Evolutionary conservation across 1,140 invertebrate species (phyloP).

Genomic region (Nomia melanderi): DNA sequence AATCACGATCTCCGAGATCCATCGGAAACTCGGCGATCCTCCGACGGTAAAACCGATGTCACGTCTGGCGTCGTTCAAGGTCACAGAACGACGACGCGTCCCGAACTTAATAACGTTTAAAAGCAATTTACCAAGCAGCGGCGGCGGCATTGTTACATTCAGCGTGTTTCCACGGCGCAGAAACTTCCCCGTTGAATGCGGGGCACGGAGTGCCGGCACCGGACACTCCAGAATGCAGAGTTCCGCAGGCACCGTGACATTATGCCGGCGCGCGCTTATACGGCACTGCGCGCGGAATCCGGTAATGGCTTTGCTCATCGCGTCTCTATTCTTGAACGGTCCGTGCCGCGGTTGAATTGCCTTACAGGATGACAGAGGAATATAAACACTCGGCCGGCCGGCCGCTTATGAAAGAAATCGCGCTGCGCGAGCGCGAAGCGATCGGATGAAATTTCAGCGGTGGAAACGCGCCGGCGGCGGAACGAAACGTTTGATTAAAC

Average conservation of each 20-base stretch:
- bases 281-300: constrained; percentile 49
- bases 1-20: too few species aligned
- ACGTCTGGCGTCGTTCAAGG: neutral
- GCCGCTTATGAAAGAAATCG: constrained; percentile 2
- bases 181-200: constrained; percentile 49
- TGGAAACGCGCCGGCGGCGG: neutral
- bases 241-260: constrained; percentile 50
- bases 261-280: constrained; percentile 46
- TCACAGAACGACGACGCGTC: neutral
- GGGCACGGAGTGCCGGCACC: constrained; percentile 27
- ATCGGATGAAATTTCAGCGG: constrained; percentile 5
- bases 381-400: constrained; percentile 32
- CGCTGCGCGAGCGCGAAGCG: neutral
- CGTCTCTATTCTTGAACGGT: constrained; percentile 52
- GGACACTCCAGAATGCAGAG: constrained; percentile 62
- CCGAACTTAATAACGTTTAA: neutral
- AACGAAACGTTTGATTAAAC: constrained; percentile 29
- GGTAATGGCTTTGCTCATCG: constrained; percentile 67
- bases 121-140: neutral
- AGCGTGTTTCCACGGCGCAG: neutral
- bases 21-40: too few species aligned
- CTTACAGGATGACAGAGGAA: neutral
- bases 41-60: neutral
- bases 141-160: neutral
- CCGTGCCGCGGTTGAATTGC: constrained; percentile 41